Conservation (phyloP, 2,888 invertebrate species). For the Octonoba sinensis region DNA sequence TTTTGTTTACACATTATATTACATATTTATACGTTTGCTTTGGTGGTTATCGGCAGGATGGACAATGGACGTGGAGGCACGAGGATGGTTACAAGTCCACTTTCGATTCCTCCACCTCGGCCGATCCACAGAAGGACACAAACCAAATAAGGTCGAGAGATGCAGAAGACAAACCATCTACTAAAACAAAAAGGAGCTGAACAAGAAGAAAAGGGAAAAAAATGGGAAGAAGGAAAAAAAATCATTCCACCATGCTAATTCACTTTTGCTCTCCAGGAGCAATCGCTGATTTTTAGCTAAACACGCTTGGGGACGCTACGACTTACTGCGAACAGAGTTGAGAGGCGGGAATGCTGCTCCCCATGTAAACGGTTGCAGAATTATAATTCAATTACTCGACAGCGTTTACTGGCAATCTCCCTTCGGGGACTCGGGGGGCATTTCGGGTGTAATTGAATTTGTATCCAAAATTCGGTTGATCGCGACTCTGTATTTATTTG, state of each 20-base stretch:
- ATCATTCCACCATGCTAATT: conserved; percentile 55
- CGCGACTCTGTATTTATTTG: conserved; percentile 61
- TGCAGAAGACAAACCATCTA: conserved; percentile 58
- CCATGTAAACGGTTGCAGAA: conserved; percentile 60
- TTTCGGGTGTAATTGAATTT: conserved; percentile 61
- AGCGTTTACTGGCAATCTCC: conserved; percentile 59
- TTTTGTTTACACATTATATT: too few relatives aligned
- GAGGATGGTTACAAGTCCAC: too few relatives aligned
- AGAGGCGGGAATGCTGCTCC: conserved; percentile 55
- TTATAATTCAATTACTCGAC: conserved; percentile 63
- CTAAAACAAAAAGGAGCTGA: neutral
- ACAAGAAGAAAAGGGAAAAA: conserved; percentile 18
- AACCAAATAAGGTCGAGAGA: neutral
- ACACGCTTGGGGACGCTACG: conserved; percentile 33
- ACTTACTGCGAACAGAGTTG: conserved; percentile 48
- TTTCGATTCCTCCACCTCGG: too few relatives aligned
- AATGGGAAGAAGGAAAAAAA: conserved; percentile 13
- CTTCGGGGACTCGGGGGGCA: conserved; percentile 53
- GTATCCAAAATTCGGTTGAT: conserved; percentile 64
- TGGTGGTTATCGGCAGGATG: too few relatives aligned
- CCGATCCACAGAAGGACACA: too few relatives aligned
- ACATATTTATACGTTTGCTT: too few relatives aligned
- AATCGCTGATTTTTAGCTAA: conserved; percentile 62
- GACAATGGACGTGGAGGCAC: too few relatives aligned
- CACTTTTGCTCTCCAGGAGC: conserved; percentile 59